Evolutionary conservation across 2,113 vertebrate species (phyloP).

Genomic region (Marcusenius ussheri): DNA sequence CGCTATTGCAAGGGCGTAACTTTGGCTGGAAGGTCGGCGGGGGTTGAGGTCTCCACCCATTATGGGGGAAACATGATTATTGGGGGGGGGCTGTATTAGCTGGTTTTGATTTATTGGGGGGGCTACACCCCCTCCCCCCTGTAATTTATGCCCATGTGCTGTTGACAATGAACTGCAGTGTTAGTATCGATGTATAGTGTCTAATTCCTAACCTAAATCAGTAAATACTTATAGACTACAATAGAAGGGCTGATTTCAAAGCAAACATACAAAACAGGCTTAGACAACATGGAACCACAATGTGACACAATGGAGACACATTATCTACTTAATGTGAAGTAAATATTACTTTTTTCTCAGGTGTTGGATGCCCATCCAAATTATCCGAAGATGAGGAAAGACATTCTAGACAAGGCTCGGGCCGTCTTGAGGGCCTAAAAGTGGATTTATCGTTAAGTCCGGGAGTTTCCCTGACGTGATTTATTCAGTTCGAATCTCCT

Average conservation of each 20-base stretch:
- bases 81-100: no score
- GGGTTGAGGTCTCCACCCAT: no score
- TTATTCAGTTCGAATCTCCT: not conserved
- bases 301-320: not conserved
- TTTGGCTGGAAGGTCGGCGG: no score
- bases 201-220: not conserved
- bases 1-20: no score
- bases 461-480: not conserved
- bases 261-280: not conserved
- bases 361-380: constrained; percentile 81
- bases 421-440: constrained; percentile 68
- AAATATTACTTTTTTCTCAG: constrained; percentile 48
- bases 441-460: not conserved
- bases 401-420: constrained; percentile 95
- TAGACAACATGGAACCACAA: not conserved
- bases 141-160: no score
- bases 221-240: not conserved
- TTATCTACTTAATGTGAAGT: not conserved
- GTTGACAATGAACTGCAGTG: not conserved
- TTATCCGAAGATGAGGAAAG: constrained; percentile 93
- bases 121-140: no score
- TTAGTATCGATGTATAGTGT: not conserved
- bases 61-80: no score
- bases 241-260: not conserved
- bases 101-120: no score